phyloP scores from a whole-genome alignment of 2,888 invertebrate species.

The Hipparchia sbordonii region DNA sequence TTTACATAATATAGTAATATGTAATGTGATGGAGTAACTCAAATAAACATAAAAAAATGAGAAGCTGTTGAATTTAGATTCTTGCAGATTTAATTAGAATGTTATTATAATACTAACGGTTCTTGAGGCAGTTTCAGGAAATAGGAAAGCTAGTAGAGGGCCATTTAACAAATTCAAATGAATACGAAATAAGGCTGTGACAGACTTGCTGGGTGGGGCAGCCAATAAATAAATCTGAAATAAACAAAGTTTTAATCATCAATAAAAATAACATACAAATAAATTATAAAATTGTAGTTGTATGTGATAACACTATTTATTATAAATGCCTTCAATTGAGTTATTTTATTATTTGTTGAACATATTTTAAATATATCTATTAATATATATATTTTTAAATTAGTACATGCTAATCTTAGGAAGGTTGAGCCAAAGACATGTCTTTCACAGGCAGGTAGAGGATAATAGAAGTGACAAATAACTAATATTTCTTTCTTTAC shows the following conservation, averaged over 20 bases:
- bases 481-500: too few species aligned
- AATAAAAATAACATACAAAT: not conserved
- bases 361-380: too few species aligned
- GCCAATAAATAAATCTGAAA: conserved; percentile 94
- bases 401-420: too few species aligned
- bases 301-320: too few species aligned
- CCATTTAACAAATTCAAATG: conserved; percentile 97
- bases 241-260: conserved; percentile 17
- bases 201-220: conserved; percentile 91
- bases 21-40: conserved; percentile 7
- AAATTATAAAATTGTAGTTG: too few species aligned
- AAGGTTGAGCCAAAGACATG: too few species aligned
- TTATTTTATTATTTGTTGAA: too few species aligned
- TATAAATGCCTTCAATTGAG: too few species aligned
- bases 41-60: not conserved
- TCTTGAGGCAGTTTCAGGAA: conserved; percentile 97
- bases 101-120: conserved; percentile 82
- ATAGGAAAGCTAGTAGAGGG: conserved; percentile 94
- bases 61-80: not conserved
- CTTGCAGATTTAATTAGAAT: not conserved
- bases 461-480: too few species aligned
- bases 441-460: too few species aligned
- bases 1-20: not conserved
- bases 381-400: too few species aligned
- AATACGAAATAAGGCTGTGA: conserved; percentile 93